Percentiles rank a stretch among this genome's conserved stretches.
phyloP scores from a whole-genome alignment of 2,797 vertebrate species.

The Aplochiton taeniatus region DNA sequence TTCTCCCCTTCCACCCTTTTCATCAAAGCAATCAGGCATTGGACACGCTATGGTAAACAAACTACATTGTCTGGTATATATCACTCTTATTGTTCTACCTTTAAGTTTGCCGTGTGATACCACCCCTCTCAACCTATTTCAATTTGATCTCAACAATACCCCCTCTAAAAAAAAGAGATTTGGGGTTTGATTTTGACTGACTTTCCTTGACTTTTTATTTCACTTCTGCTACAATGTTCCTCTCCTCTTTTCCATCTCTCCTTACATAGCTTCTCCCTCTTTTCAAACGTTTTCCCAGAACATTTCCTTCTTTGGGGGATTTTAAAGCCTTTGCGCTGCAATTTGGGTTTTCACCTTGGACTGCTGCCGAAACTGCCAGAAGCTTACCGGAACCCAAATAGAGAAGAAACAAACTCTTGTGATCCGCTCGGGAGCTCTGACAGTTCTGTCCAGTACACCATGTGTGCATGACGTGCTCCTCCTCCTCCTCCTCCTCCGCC shows the following conservation, averaged over 20 bases:
- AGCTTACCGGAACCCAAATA: constrained; percentile 54
- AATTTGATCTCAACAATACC: constrained; percentile 58
- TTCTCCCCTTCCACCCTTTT: constrained; percentile 86
- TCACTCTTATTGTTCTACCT: constrained; percentile 70
- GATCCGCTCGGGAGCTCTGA: constrained; percentile 65
- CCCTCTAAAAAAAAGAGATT: constrained; percentile 59
- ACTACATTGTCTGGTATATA: constrained; percentile 99
- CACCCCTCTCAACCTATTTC: constrained; percentile 57
- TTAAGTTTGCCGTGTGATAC: constrained; percentile 89
- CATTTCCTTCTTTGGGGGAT: constrained; percentile 30
- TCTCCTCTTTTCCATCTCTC: constrained; percentile 23
- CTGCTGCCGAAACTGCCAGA: constrained; percentile 64
- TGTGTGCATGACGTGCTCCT: constrained; percentile 80
- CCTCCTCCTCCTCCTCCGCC: constrained; percentile 1
- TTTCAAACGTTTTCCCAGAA: constrained; percentile 21
- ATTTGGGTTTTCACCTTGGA: constrained; percentile 54
- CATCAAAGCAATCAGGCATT: constrained; percentile 94
- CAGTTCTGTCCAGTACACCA: constrained; percentile 74
- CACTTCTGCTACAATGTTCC: constrained; percentile 16
- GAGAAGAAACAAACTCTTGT: constrained; percentile 11
- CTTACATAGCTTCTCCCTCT: constrained; percentile 43
- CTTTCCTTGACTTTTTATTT: constrained; percentile 27
- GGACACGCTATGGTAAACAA: constrained; percentile 97
- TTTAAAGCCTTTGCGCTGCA: constrained; percentile 20
- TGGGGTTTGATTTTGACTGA: constrained; percentile 54